Evolutionary conservation across 1,140 invertebrate species (phyloP), one percentile per base, ranked within the genome.

Genomic region (Psilanteris sp.): DNA sequence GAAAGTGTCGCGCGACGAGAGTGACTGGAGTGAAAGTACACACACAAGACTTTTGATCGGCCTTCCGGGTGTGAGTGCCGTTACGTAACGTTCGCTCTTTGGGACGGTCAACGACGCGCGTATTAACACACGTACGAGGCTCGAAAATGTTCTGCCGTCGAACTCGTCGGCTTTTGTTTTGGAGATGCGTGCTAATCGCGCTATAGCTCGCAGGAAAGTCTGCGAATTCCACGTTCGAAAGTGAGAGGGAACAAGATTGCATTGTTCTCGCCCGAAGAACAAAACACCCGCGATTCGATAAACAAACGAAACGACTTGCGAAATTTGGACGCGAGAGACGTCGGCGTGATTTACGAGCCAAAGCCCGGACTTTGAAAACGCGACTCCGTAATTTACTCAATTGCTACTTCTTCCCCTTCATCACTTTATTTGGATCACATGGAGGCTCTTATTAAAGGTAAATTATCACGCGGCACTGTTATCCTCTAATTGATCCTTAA

Each of bases 11-110:
- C 75, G 62, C 74, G 74, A 64, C 43, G 55, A 72, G 75, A 77
- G 36, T 66, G 67, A 61, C 70, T 71, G 68, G 66, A 74, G 82
- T 81, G 82, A 83, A 83, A 83, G 81, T 80, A 62, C 54, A 79
- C 64, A 77, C 66, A 75, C 71, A 59, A 71, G 76, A 74, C 43
- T 55, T 61, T 66, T 34, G 52, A 72, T 72, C 75, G 70, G 61
- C 72, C 77, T 83, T 82, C 81, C 79, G 79, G 79, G 68, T 82
- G 68, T 32, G 64, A 81, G 76, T 74, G 67, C 67, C 46, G 66
- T 83, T 83, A 81, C 79, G 67, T 72, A 83, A 83, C 68, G 39
- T 52, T 41, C 44, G 18, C 44, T 67, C 26, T 16, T 36, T 44
- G 41, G 59, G 48, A 81, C 62, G 72, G 64, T 57, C 57, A 62